phyloP scores from a whole-genome alignment of 2,113 vertebrate genomes.

The Hyperopisus bebe region DNA sequence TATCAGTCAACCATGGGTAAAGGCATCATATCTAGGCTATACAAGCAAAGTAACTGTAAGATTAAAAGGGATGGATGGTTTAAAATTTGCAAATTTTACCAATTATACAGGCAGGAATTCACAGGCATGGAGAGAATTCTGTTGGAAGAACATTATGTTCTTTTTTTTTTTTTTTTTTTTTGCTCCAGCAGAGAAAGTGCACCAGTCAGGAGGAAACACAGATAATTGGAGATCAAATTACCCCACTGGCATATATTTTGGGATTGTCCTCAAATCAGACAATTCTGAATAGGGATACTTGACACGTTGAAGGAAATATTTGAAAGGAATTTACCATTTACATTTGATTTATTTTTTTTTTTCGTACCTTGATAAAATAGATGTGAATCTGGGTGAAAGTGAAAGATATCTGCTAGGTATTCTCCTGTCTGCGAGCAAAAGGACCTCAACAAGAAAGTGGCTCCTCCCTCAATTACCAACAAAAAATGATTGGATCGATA shows the following conservation, averaged over 20 bases:
- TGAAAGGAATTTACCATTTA: neutral
- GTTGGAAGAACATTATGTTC: neutral
- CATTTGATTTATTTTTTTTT: neutral
- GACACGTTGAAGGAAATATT: neutral
- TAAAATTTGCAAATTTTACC: neutral
- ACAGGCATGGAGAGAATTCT: neutral
- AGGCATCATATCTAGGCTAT: neutral
- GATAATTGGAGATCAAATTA: neutral
- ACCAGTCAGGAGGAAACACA: neutral
- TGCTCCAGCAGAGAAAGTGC: neutral
- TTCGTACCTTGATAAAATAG: too few species aligned
- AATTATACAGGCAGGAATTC: neutral
- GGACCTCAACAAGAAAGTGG: neutral
- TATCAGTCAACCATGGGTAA: neutral
- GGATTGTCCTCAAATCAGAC: neutral
- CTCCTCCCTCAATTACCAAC: too few species aligned
- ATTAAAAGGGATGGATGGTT: neutral
- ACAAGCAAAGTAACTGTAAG: neutral
- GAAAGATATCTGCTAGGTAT: neutral
- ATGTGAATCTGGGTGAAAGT: neutral
- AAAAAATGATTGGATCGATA: too few species aligned
- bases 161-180: neutral
- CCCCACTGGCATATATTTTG: neutral
- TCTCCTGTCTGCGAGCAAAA: neutral
- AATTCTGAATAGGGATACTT: neutral